A percentile compares a stretch with the other conserved stretches of the same genome.
phyloP scores from a whole-genome alignment of 2,888 invertebrate species.

The Chrysotoxum bicinctum region DNA sequence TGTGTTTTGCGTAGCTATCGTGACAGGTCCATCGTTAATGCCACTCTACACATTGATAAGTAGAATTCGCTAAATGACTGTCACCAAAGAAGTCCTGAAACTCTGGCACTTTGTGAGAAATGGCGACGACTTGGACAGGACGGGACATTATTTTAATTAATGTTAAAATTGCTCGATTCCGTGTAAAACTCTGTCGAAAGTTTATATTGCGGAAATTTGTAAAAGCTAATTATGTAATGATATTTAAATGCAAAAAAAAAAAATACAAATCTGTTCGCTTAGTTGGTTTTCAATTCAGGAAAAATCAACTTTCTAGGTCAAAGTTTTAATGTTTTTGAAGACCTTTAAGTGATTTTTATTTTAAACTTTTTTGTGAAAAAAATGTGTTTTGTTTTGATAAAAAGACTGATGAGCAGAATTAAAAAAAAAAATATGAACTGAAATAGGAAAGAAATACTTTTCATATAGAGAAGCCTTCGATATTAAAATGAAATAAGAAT shows the following conservation, averaged over 20 bases:
- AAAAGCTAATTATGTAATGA: conserved; percentile 57
- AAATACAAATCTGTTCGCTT: conserved; percentile 8
- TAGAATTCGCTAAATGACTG: conserved; percentile 6
- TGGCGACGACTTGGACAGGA: conserved; percentile 13
- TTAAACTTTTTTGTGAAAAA: background rate
- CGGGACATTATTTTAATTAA: conserved; percentile 57
- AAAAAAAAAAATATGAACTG: too few relatives aligned
- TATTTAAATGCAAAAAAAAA: conserved; percentile 45
- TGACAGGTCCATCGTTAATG: background rate
- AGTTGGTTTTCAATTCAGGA: conserved; percentile 29
- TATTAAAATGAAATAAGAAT: too few relatives aligned
- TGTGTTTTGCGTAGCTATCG: conserved; percentile 15
- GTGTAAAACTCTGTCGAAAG: conserved; percentile 31
- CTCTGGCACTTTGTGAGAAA: conserved; percentile 1
- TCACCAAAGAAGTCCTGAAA: conserved; percentile 4
- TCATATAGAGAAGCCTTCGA: too few relatives aligned
- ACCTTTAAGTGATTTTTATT: background rate
- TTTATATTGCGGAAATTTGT: background rate
- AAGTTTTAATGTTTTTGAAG: too few relatives aligned
- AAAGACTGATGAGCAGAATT: too few relatives aligned
- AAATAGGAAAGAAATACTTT: too few relatives aligned
- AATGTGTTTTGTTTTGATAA: too few relatives aligned
- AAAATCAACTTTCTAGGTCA: background rate
- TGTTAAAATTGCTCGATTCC: conserved; percentile 53
- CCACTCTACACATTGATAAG: conserved; percentile 29